Evolutionary conservation across 2,113 vertebrate genomes (phyloP).

Genomic region (Hemiscyllium ocellatum): DNA sequence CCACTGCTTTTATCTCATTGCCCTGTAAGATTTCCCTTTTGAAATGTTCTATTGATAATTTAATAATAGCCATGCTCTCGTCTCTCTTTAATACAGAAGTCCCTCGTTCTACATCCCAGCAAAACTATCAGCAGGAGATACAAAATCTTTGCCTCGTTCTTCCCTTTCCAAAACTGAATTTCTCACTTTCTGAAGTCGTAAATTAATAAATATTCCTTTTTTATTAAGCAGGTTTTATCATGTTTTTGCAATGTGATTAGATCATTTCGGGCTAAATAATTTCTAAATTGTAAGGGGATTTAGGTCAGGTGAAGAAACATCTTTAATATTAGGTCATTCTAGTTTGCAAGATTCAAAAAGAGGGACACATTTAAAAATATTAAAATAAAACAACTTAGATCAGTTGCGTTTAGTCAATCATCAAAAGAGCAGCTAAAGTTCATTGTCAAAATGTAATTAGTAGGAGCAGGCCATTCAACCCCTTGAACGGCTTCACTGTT

Average conservation of each 20-base stretch:
- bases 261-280: neutral
- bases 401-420: too few relatives aligned
- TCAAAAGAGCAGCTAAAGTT: too few relatives aligned
- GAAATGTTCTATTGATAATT: too few relatives aligned
- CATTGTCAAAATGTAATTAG: too few relatives aligned
- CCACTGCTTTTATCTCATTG: too few relatives aligned
- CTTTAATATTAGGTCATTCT: neutral
- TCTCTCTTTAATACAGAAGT: too few relatives aligned
- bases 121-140: neutral
- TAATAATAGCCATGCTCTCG: too few relatives aligned
- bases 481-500: too few relatives aligned
- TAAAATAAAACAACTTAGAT: neutral
- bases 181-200: neutral
- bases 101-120: neutral
- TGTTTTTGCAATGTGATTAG: neutral
- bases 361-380: neutral
- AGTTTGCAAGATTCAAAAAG: neutral
- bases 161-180: neutral
- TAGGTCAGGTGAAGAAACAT: neutral
- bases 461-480: too few relatives aligned
- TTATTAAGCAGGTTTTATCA: neutral
- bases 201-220: neutral
- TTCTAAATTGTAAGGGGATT: neutral
- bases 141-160: neutral
- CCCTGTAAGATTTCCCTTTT: too few relatives aligned